Evolutionary conservation across 2,113 vertebrate genomes (phyloP), one percentile per base, ranked within the genome.

Genomic region (Tinamus guttatus): DNA sequence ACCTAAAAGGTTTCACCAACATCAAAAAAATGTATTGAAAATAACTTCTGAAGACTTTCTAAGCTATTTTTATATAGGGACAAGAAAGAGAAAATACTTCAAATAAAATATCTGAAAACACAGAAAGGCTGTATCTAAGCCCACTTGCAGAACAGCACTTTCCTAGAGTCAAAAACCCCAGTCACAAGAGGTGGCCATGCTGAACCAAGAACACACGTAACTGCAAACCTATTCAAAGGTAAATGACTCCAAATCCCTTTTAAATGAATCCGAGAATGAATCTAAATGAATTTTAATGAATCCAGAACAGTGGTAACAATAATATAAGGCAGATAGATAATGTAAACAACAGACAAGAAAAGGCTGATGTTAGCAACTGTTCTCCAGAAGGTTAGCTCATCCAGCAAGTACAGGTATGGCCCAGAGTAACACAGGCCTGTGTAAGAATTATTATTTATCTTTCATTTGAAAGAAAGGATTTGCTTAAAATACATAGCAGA

Each of bases 61-160:
- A 58, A 47, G 38, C 11, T 43, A n/a, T 8, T 62, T 89, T 58
- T 19, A 22, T 30, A 85, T 16, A 73, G 5, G 9, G 77, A 52
- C 1, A 81, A 19, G 14, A 3, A 5, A 4, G 1, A 5, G 24
- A 28, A 13, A 5, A 5, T 4, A 34, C 4, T 19, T 25, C 73
- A 67, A 79, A 27, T 18, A 1, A 43, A 60, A 49, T 9, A 64
- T 30, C 4, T 45, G 24, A 79, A 85, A 49, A n/a, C 24, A 40
- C 24, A 36, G 28, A 85, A 85, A 69, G 22, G 1, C 38, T 9
- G 20, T 13, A 32, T 49, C 30, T 32, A 32, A 56, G 62, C 19
- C 9, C 10, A 34, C 12, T 28, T 51, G 16, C 12, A 62, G 4
- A 49, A 2, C 11, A 82, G 60, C 28, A 58, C 54, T 32, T 20